phyloP scores from a whole-genome alignment of 2,797 vertebrate species.

The Scolopax rusticola region DNA sequence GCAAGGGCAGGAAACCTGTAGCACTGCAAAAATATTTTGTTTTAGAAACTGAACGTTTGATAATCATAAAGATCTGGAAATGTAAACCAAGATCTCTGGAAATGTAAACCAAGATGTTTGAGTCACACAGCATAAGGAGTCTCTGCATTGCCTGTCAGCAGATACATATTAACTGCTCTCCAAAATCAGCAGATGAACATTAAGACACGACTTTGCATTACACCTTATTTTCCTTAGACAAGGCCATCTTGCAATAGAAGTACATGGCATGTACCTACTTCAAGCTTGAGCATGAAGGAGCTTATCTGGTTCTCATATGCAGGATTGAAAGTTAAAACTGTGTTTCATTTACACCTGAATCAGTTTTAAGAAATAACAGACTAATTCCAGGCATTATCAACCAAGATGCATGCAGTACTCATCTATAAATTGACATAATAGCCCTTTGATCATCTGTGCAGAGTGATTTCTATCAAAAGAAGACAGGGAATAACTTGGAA shows the following conservation, averaged over 20 bases:
- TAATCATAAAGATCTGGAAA: slow-evolving; percentile 1
- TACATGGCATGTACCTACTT: neutral
- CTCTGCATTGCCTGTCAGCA: neutral
- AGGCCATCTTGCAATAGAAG: neutral
- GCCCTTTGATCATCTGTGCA: neutral
- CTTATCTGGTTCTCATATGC: neutral
- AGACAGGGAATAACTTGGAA: neutral
- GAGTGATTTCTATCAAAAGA: neutral
- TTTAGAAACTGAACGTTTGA: neutral
- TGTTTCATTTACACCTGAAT: neutral
- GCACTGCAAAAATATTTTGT: neutral
- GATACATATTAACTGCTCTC: neutral
- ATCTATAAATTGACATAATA: neutral
- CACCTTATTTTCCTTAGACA: neutral
- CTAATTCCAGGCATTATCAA: neutral
- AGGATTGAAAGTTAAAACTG: neutral
- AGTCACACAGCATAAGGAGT: neutral
- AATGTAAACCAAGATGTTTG: neutral
- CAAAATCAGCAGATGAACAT: neutral
- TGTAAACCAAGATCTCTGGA: neutral
- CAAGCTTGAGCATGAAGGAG: neutral
- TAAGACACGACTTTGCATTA: neutral
- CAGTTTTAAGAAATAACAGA: neutral
- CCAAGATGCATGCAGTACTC: neutral
- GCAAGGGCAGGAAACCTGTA: neutral